These are phyloP conservation scores for Chaetops frenatus DNA, from an alignment of 2,113 vertebrate genomes.

Conservation along the genomic window DNA sequence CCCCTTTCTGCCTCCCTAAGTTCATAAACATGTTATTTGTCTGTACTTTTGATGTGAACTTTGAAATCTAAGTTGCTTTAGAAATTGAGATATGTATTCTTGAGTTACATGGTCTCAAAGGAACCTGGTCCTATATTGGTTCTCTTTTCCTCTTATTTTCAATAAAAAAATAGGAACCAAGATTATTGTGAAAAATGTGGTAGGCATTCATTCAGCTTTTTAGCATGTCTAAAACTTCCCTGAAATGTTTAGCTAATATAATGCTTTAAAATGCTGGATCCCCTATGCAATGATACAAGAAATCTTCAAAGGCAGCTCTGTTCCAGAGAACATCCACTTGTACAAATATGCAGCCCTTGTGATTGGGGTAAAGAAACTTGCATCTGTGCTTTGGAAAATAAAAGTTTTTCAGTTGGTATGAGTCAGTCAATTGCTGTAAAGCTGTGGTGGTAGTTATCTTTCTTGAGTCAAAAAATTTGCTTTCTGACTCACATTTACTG, in stretches of 20 bases:
- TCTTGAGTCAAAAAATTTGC: not conserved
- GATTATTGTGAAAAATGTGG: not conserved
- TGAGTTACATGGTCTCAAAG: not conserved
- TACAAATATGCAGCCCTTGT: not conserved
- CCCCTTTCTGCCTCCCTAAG: rapidly evolving
- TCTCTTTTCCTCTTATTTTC: not conserved
- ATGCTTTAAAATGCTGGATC: not conserved
- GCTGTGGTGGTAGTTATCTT: not conserved
- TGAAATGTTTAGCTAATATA: not conserved
- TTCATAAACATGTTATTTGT: not conserved
- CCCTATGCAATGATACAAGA: not conserved
- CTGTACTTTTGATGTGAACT: not conserved
- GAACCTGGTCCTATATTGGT: not conserved
- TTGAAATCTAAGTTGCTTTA: not conserved
- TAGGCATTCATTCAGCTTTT: not conserved
- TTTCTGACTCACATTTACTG: not conserved
- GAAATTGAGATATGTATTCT: not conserved
- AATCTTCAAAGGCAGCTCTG: not conserved
- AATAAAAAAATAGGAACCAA: not conserved
- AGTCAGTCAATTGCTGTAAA: not conserved
- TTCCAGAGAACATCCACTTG: not conserved
- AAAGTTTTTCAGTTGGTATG: not conserved
- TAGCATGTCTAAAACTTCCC: not conserved
- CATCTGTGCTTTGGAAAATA: not conserved
- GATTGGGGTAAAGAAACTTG: not conserved